Base-by-base conservation (phyloP, 1,140 invertebrate species). In the Ephestia elutella region DNA sequence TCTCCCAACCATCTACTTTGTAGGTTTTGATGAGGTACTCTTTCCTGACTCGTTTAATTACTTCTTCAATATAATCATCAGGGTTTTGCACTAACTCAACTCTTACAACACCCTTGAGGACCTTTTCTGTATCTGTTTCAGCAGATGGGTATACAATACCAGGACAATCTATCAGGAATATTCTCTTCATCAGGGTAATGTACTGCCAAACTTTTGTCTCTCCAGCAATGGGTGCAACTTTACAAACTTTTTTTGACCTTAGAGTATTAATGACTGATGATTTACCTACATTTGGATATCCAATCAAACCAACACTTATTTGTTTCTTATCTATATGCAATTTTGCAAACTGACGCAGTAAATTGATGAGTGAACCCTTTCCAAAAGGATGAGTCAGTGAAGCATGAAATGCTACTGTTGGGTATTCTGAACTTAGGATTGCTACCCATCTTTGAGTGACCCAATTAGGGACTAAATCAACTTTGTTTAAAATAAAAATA, bases 171-270 rank as follows among this genome's bases (percentile, higher is more conserved):
- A 99, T 99, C 4, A 99, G 89, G 80, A 96, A 99, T 73, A 99
- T 99, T 67, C 96, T 91, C 66, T 94, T 93, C 98, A 99, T 99
- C 20, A 99, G 86, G 0, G 98, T 99, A 53, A 99, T 98, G 80
- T 99, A 99, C 80, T 99, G 99, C 99, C 99, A 99, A 0, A 98
- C 96, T 92, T 99, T 99, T 0, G 99, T 99, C 90, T 99, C 98
- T 7, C 99, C 99, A 65, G 99, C 98, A 76, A 99, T 97, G 7
- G 99, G 99, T 10, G 99, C 98, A 2, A 99, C 97, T 87, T 99
- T 99, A 83, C 98, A 99, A 1, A 98, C 97, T 87, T 98, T 98
- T 78, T 98, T 98, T 0, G 95, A 94, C 62, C 96, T 91, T 25
- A 99, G 82, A 0, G 98, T 97, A 85, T 99, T 99, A 57, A 99